Evolutionary conservation across 2,797 vertebrate species (phyloP), one percentile per base, ranked within the genome.

Genomic region (Phylloscopus collybita): DNA sequence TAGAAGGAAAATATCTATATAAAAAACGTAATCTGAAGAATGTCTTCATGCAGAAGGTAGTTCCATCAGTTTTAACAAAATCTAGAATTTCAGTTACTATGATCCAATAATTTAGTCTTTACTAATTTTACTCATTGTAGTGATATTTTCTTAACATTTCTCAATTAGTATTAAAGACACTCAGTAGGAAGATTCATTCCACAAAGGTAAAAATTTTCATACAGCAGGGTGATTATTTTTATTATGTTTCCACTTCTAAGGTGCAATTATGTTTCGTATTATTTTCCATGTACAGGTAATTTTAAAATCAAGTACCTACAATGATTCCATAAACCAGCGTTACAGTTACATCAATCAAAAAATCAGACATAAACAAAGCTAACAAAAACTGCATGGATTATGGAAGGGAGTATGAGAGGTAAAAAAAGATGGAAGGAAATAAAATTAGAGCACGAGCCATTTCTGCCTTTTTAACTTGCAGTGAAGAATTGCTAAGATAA

Each of bases 131-230:
- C 10, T 38, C 16, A 69, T 61, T 80, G 23, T n/a, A 56, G 23
- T 70, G 75, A 20, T 32, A 87, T 86, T 92, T 93, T 82, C 80
- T 79, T 81, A 95, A 87, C 4, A 11, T 88, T 91, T 88, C 79
- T 49, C 21, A 62, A 56, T 66, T 71, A 87, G 10, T 61, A 23
- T 64, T 66, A 73, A 92, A 80, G 26, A 75, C 17, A 64, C 12
- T 62, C 49, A 60, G 36, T 42, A 70, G 34, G 42, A 86, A 93
- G 85, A 91, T 76, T 82, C 16, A 57, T 85, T 73, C 13, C n/a
- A 67, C 8, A 40, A 3, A 71, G 14, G 15, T 57, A 34, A 87
- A 64, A 73, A 62, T 6, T 20, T 15, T 78, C 5, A 17, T 76
- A 42, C 17, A 73, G 3, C 4, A 32, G 20, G 70, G 45, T 61